These are phyloP conservation scores for Atrina japonica DNA, from an alignment of 2,888 invertebrate genomes.

Conservation along the genomic window DNA sequence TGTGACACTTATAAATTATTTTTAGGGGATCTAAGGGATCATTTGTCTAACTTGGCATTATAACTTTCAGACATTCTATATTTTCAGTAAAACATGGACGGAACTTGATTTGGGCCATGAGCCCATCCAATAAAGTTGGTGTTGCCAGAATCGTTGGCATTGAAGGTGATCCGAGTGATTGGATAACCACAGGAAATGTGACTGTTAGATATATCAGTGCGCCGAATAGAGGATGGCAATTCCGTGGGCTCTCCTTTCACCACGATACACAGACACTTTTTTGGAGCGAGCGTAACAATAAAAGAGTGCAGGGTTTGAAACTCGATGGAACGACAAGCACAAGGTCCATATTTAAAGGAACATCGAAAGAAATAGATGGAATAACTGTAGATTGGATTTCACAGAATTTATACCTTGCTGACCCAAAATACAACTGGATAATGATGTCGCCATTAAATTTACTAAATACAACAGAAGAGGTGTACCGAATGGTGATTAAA, in stretches of 20 bases:
- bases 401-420: conserved; percentile 76
- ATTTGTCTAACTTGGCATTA: no score
- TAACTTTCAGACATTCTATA: no score
- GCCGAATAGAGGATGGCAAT: conserved; percentile 74
- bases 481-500: conserved; percentile 58
- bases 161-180: conserved; percentile 72
- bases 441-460: conserved; percentile 64
- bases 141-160: conserved; percentile 74
- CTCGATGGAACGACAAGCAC: conserved; percentile 69
- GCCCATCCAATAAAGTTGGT: conserved; percentile 57
- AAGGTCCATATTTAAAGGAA: conserved; percentile 68
- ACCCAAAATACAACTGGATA: conserved; percentile 77
- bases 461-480: conserved; percentile 23
- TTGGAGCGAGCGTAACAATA: conserved; percentile 75
- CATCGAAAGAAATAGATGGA: conserved; percentile 73
- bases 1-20: no score
- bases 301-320: conserved; percentile 68
- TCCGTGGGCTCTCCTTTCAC: conserved; percentile 70
- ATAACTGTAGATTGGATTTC: conserved; percentile 76
- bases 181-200: conserved; percentile 69
- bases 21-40: no score
- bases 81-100: conserved; percentile 71
- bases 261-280: conserved; percentile 65
- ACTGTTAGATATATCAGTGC: conserved; percentile 73
- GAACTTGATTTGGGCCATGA: conserved; percentile 77